These are phyloP conservation scores for Urophycis tenuis DNA, from an alignment of 2,797 vertebrate species.

Conservation along the genomic window DNA sequence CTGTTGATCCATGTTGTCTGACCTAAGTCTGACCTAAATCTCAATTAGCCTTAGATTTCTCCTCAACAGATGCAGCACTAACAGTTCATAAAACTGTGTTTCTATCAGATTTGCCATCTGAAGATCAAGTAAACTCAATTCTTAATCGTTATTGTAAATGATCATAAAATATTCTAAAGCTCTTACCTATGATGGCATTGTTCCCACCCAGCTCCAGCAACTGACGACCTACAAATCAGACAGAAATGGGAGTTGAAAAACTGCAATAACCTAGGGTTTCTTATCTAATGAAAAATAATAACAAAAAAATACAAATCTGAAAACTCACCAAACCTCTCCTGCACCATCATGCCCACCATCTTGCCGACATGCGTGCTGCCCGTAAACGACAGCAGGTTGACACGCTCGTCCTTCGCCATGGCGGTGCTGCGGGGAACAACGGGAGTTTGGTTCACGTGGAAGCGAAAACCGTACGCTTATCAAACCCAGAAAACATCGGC, in stretches of 20 bases:
- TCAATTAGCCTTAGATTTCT: too few species aligned
- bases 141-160: neutral
- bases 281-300: too few species aligned
- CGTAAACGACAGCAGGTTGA: slow-evolving; percentile 92
- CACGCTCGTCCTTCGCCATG: slow-evolving; percentile 84
- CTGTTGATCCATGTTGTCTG: too few species aligned
- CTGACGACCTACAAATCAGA: slow-evolving; percentile 71
- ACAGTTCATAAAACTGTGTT: neutral
- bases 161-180: neutral
- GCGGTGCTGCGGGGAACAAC: slow-evolving; percentile 64
- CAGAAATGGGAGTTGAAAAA: neutral
- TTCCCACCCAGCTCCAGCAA: slow-evolving; percentile 94
- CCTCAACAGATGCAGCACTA: too few species aligned
- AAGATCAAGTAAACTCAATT: neutral
- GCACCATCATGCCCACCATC: slow-evolving; percentile 86
- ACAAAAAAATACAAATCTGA: too few species aligned
- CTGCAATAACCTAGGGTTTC: too few species aligned
- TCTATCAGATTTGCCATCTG: too few species aligned
- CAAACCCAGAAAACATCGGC: neutral
- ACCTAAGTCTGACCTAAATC: too few species aligned
- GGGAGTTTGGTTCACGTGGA: neutral
- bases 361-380: slow-evolving; percentile 94
- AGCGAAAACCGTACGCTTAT: neutral
- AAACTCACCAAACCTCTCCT: slow-evolving; percentile 93
- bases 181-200: slow-evolving; percentile 93